Base-by-base conservation (phyloP, 2,797 vertebrate genomes). In the Malurus leucopterus region DNA sequence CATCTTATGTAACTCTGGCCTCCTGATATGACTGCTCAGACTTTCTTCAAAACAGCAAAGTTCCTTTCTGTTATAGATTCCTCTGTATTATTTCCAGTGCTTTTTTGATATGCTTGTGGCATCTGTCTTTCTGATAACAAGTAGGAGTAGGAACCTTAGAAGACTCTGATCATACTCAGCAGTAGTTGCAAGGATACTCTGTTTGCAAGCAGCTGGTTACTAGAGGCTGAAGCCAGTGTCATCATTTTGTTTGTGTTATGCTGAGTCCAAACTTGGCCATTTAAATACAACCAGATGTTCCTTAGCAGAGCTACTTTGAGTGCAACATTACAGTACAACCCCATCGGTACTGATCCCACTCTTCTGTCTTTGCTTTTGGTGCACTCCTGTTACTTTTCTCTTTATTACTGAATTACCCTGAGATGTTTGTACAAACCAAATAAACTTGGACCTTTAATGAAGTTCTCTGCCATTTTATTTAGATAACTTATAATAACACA, bases 231-330 rank as follows among this genome's bases (percentile, higher is more conserved):
- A 84, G 74, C 91, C 86, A 88, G 62, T 67, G 57, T 88, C 77
- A 88, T 90, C 4, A 62, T 70, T 84, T 58, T 62, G 64, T 94
- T 93, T 92, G 71, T 88, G 2, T 88, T 91, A 50, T 54, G 77
- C 88, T 76, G 88, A 76, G 80, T 51, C 75, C 84, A 86, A 84
- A 68, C 38, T 84, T 81, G 54, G 43, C 68, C 67, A 27, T 86
- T 76, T 90, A 86, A 92, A 61, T 67, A 88, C 84, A 70, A 70
- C n/a, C 89, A 94, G 88, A 91, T 88, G 71, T 88, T 78, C 44
- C 57, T 76, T 24, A 82, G 67, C 70, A 88, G 59, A 83, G 26
- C 63, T 74, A 5, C 74, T 91, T n/a, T 22, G 53, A 68, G 41
- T 79, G 46, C 57, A 76, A 27, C 4, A 1, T 46, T 81, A 14